A percentile compares a stretch with the other conserved stretches of the same genome.
Evolutionary conservation across 2,113 vertebrate species (phyloP).

Genomic region (Ginglymostoma cirratum): DNA sequence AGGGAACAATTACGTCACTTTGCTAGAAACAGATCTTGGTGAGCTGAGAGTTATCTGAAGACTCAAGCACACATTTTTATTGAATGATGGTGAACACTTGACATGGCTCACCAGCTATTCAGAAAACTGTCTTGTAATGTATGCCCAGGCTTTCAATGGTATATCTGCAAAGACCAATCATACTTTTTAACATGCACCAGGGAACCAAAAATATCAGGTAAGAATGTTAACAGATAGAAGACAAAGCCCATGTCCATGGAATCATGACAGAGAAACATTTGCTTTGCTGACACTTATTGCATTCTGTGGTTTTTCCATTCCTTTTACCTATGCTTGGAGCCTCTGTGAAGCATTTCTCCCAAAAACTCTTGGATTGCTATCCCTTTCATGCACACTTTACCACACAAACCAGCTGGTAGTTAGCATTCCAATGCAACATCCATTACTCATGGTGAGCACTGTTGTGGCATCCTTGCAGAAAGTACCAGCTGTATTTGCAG

Average conservation of each 20-base stretch:
- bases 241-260: neutral
- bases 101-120: neutral
- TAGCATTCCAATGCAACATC: neutral
- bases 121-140: neutral
- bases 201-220: no score
- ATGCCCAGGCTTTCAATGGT: neutral
- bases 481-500: neutral
- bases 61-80: neutral
- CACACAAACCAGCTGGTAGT: neutral
- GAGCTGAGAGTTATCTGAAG: neutral
- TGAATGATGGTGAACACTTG: neutral
- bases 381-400: neutral
- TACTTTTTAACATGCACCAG: no score
- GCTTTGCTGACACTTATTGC: neutral
- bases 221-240: neutral
- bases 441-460: neutral
- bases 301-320: neutral
- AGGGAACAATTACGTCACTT: neutral
- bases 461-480: neutral
- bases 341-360: neutral
- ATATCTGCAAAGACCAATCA: neutral
- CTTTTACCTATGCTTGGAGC: neutral
- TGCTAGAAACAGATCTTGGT: neutral
- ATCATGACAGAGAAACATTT: neutral
- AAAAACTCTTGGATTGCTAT: neutral